Percentiles rank a stretch among this genome's conserved stretches.
phyloP scores from a whole-genome alignment of 2,113 vertebrate species.

The Scopus umbretta region DNA sequence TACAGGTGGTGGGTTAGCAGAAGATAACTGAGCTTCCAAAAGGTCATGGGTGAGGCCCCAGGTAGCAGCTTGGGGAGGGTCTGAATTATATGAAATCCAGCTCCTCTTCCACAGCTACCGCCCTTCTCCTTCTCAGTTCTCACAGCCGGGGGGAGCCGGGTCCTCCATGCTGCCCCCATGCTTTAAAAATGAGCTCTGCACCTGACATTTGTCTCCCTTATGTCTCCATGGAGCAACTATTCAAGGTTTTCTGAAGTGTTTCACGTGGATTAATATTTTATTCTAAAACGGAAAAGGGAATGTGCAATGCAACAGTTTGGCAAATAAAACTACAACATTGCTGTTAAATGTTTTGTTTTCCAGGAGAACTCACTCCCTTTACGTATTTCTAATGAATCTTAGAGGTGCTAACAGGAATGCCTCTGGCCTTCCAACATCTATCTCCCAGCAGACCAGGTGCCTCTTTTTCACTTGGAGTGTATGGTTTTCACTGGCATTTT shows the following conservation, averaged over 20 bases:
- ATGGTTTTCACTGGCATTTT: neutral
- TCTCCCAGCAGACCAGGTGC: neutral
- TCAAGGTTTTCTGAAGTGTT: neutral
- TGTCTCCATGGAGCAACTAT: neutral
- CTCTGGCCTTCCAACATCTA: neutral
- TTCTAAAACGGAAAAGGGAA: neutral
- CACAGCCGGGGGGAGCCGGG: rapidly evolving
- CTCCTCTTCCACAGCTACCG: neutral
- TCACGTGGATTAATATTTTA: neutral
- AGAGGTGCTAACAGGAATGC: neutral
- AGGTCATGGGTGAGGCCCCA: neutral
- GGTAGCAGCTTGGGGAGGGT: neutral
- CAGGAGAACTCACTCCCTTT: neutral
- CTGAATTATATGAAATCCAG: neutral
- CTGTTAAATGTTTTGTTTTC: neutral
- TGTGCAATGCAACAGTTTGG: neutral
- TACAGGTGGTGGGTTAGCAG: neutral
- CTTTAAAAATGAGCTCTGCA: neutral
- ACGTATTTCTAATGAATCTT: neutral
- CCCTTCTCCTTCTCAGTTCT: neutral
- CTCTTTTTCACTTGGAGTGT: neutral
- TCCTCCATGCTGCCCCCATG: rapidly evolving
- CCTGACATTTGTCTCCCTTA: neutral
- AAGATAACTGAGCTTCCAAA: neutral
- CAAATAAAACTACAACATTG: neutral